Conservation (phyloP, 2,888 invertebrate genomes). For the Orchesellides sinensis region DNA sequence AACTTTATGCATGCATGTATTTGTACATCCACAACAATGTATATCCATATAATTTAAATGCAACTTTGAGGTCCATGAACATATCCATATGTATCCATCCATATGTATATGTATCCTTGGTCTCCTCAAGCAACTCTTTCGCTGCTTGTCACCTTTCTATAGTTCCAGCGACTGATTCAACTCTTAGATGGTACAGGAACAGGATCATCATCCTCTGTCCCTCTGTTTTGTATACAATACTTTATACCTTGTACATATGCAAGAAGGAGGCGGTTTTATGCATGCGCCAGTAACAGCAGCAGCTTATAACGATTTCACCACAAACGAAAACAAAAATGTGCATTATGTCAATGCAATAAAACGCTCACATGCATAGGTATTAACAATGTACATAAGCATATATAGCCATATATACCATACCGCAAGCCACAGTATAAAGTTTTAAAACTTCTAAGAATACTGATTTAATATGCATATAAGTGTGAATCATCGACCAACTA, state of each 20-base stretch:
- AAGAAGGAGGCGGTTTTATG: constrained; percentile 35
- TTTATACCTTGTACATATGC: constrained; percentile 24
- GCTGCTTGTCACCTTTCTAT: neutral
- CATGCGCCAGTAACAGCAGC: constrained; percentile 49
- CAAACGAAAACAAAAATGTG: constrained; percentile 34
- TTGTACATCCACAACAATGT: neutral
- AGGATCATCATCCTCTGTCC: no score
- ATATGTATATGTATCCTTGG: neutral
- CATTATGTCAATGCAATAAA: no score
- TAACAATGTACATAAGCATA: neutral
- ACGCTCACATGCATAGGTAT: neutral
- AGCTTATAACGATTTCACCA: no score
- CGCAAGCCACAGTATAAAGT: no score
- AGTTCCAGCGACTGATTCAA: neutral
- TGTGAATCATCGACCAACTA: neutral
- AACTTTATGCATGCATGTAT: neutral
- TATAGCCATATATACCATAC: no score
- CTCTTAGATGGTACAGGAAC: constrained; percentile 41
- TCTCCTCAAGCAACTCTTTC: neutral
- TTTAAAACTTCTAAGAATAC: no score
- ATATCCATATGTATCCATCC: neutral
- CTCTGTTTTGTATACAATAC: no score
- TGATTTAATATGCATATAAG: neutral
- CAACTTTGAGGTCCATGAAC: no score
- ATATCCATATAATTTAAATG: neutral